Percentiles rank a stretch among this genome's conserved stretches.
Conservation (phyloP, 2,113 vertebrate genomes). For the Microtus oregoni region DNA sequence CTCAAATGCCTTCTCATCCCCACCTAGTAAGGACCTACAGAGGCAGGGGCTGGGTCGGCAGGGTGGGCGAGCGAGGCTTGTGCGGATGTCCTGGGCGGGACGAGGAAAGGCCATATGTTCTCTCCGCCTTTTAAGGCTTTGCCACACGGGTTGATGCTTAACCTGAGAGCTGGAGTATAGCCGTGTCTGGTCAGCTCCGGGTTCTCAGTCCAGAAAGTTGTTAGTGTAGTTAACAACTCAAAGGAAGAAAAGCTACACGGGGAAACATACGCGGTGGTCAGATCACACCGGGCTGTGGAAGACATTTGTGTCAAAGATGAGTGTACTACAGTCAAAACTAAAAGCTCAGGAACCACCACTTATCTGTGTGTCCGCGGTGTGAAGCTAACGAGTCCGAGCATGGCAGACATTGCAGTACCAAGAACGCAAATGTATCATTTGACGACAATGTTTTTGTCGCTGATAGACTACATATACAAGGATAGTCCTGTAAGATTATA, state of each 20-base stretch:
- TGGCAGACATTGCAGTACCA: neutral
- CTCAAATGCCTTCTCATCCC: slow-evolving; percentile 95
- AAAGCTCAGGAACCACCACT: neutral
- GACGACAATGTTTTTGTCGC: neutral
- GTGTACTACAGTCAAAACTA: neutral
- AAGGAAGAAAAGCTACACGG: neutral
- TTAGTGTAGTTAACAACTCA: neutral
- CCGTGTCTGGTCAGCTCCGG: neutral
- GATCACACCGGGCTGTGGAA: neutral
- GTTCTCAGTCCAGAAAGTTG: neutral
- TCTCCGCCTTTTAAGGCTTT: neutral
- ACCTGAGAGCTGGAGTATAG: neutral
- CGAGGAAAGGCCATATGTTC: neutral
- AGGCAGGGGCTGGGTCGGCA: neutral
- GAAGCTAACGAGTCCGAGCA: no score
- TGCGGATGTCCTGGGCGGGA: neutral
- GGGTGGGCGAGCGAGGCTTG: neutral
- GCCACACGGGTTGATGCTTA: neutral
- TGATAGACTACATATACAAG: neutral
- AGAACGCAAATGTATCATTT: neutral
- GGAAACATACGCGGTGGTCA: neutral
- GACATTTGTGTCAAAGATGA: neutral
- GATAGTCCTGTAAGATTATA: neutral
- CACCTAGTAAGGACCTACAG: slow-evolving; percentile 92
- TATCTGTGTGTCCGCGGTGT: neutral